phyloP scores from a whole-genome alignment of 2,888 invertebrate species.

The Aquatica leii region DNA sequence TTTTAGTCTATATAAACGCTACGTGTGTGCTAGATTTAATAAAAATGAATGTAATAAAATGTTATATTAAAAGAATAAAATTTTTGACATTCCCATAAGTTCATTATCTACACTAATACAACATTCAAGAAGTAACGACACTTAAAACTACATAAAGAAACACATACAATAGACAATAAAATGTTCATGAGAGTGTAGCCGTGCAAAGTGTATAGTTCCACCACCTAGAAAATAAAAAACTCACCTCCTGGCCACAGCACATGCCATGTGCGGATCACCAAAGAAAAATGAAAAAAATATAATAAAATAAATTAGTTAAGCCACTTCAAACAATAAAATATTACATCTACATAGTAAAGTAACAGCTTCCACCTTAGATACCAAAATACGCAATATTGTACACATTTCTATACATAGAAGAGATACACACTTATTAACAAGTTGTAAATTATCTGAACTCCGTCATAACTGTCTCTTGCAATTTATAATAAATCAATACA shows the following conservation, averaged over 20 bases:
- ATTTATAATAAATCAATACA: too few species aligned
- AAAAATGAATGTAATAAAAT: too few species aligned
- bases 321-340: conserved; percentile 31
- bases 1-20: too few species aligned
- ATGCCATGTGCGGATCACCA: conserved; percentile 58
- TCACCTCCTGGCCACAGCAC: conserved; percentile 60
- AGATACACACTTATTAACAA: too few species aligned
- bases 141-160: not conserved
- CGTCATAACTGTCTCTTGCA: too few species aligned
- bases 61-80: too few species aligned
- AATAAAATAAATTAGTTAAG: conserved; percentile 45
- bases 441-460: too few species aligned
- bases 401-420: too few species aligned
- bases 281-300: conserved; percentile 54
- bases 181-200: conserved; percentile 22
- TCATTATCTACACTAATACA: not conserved
- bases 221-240: conserved; percentile 54
- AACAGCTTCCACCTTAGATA: conserved; percentile 19
- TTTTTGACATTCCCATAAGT: not conserved
- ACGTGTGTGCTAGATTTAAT: too few species aligned
- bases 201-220: conserved; percentile 46
- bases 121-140: not conserved
- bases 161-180: not conserved
- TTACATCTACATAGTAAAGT: conserved; percentile 19
- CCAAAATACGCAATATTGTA: not conserved